Conservation (phyloP, 1,140 invertebrate species). For the Tetranychus urticae region DNA sequence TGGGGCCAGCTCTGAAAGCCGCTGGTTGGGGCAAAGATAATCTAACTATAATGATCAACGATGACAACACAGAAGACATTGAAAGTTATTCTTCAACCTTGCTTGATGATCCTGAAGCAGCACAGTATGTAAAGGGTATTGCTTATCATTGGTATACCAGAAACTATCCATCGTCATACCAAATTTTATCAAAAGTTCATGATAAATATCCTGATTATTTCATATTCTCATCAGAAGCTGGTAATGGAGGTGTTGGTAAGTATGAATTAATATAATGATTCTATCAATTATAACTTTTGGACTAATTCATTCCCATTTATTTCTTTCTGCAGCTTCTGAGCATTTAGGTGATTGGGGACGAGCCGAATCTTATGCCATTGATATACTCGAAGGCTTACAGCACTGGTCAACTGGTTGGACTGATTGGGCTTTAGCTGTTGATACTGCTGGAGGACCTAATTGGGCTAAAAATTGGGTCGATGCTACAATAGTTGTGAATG, state of each 20-base stretch:
- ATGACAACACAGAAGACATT: neutral
- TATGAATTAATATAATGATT: too few relatives aligned
- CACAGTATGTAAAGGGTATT: slow-evolving; percentile 4
- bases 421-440: too few relatives aligned
- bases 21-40: slow-evolving; percentile 18
- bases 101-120: slow-evolving; percentile 5
- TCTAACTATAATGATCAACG: slow-evolving; percentile 9
- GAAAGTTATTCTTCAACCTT: neutral
- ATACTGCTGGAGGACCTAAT: too few relatives aligned
- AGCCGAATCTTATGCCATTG: too few relatives aligned
- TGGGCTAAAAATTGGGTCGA: too few relatives aligned
- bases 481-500: too few relatives aligned
- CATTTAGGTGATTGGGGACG: too few relatives aligned
- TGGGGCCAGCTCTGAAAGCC: neutral
- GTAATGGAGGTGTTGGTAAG: slow-evolving; percentile 12
- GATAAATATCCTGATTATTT: slow-evolving; percentile 38
- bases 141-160: slow-evolving; percentile 47
- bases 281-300: too few relatives aligned
- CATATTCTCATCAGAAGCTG: slow-evolving; percentile 31
- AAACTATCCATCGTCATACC: neutral
- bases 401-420: too few relatives aligned
- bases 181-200: slow-evolving; percentile 18
- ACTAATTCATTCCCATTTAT: too few relatives aligned
- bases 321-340: too few relatives aligned
- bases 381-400: too few relatives aligned